These are phyloP conservation scores for Trachelus iudaicus DNA, from an alignment of 2,888 invertebrate genomes.

Conservation along the genomic window DNA sequence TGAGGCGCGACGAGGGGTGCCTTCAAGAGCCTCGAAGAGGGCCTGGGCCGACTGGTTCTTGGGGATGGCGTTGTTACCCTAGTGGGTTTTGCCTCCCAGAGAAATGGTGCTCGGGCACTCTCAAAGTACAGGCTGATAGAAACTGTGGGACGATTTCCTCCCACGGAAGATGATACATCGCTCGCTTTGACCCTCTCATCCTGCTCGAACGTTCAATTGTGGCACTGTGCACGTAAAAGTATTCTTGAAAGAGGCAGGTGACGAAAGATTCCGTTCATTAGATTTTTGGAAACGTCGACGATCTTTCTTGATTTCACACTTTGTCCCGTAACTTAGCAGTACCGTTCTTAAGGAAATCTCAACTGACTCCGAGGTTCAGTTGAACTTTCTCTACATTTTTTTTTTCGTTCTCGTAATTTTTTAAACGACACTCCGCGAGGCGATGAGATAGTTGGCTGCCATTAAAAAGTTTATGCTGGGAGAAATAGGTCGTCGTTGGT, in stretches of 20 bases:
- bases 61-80: background rate
- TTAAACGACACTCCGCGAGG: background rate
- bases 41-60: background rate
- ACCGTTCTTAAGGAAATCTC: background rate
- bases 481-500: conserved; percentile 13
- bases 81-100: background rate
- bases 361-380: too few relatives aligned
- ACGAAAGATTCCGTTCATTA: background rate
- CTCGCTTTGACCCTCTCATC: background rate
- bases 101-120: background rate
- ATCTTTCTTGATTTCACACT: background rate
- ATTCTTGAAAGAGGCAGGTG: background rate
- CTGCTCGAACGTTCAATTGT: background rate
- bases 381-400: background rate
- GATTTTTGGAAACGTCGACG: background rate
- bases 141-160: background rate
- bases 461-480: conserved; percentile 45
- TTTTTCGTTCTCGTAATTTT: background rate
- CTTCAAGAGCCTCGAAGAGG: background rate
- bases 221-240: background rate
- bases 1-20: background rate
- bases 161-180: background rate
- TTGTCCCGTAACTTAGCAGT: background rate
- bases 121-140: background rate
- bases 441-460: conserved; percentile 10